Base-by-base conservation (phyloP, 2,888 invertebrate species). In the Calliopum simillimum region DNA sequence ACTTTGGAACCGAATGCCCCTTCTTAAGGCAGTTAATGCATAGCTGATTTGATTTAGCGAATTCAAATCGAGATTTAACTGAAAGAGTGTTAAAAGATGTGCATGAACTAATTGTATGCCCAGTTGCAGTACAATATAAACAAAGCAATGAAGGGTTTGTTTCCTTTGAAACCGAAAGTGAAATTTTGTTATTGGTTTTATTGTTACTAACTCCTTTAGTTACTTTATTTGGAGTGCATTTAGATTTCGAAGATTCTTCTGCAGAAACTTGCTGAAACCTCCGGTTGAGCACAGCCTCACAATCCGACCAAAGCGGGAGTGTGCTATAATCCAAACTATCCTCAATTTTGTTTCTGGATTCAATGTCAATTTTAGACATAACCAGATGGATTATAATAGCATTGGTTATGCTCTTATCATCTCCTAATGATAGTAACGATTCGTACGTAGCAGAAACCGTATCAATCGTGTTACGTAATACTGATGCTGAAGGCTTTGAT, bases 311-410 rank as follows among this genome's bases (percentile, higher is more conserved):
- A 4, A 70, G 16, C 1, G 71, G 72, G 16, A 75, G 66, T 21
- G 70, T 71, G 25, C 69, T 69, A 16, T 67, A 71, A 25, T 71
- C 59, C 4, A 73, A 61, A 4, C 71, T 47, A 14, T 73, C 69
- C 51, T 69, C 70, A 66, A 71, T 71, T 53, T 69, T 73, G 4
- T 66, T 63, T 23, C 41, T 68, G 21, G 71, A 71, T 16, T 56
- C 58, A 33, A 69, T 5, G 33, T 69, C 72, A 33, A 74, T 67
- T 23, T 73, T 75, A 12, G 63, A 70, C 65, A 71, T 71, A 3
- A 71, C 73, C n/a, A 75, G 63, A 70, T 76, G 70, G 16, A 72
- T 74, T 12, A 76, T 33, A 11, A 74, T 74, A 2, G 73, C 76
- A 25, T 72, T 75, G 5, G 70, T 65, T 4, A 76, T 72, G 3